Conservation (phyloP, 1,140 invertebrate species). For the Heliothis virescens region DNA sequence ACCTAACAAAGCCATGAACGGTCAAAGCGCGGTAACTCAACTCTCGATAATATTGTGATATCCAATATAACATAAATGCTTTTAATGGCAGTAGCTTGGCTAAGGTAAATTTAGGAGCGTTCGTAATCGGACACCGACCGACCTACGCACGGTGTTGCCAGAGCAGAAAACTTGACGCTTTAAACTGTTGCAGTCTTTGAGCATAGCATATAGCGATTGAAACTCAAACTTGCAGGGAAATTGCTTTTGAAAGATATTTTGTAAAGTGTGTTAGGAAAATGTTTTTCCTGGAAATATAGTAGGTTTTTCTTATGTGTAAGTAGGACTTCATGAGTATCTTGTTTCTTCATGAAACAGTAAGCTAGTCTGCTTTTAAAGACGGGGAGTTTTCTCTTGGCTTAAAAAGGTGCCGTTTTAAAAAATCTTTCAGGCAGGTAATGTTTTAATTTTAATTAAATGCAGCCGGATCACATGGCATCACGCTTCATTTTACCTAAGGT, state of each 20-base stretch:
- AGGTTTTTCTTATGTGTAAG: slow-evolving; percentile 3
- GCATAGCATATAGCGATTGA: slow-evolving; percentile 19
- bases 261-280: neutral
- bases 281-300: slow-evolving; percentile 10
- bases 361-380: too few relatives aligned
- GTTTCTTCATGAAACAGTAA: slow-evolving; percentile 9
- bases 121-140: slow-evolving; percentile 72
- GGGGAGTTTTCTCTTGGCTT: too few relatives aligned
- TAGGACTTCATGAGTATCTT: slow-evolving; percentile 12
- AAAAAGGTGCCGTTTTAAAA: too few relatives aligned
- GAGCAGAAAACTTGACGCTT: slow-evolving; percentile 52
- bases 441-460: too few relatives aligned
- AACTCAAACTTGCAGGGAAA: slow-evolving; percentile 10
- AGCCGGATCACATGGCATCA: too few relatives aligned
- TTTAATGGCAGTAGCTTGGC: slow-evolving; percentile 77
- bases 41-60: slow-evolving; percentile 71
- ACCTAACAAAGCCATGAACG: slow-evolving; percentile 35
- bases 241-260: slow-evolving; percentile 26
- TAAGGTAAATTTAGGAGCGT: slow-evolving; percentile 84
- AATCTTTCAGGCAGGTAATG: too few relatives aligned
- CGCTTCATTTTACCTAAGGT: too few relatives aligned
- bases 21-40: slow-evolving; percentile 60
- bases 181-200: slow-evolving; percentile 47
- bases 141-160: slow-evolving; percentile 69
- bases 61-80: slow-evolving; percentile 81